Percentiles rank a stretch among this genome's conserved stretches.
phyloP scores from a whole-genome alignment of 2,113 vertebrate species.

The Nesoenas mayeri region DNA sequence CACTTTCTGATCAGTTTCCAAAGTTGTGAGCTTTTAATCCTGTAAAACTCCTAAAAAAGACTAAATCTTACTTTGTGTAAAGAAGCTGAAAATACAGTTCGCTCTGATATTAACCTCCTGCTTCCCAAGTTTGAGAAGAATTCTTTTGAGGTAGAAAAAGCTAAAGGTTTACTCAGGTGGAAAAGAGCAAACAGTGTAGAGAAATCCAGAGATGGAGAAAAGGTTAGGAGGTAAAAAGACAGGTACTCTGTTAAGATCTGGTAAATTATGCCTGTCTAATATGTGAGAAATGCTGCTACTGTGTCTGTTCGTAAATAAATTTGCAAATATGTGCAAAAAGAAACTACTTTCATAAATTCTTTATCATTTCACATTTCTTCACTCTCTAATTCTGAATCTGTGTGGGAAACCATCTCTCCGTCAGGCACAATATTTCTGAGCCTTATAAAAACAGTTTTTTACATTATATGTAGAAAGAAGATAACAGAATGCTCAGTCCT shows the following conservation, averaged over 20 bases:
- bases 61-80: not conserved
- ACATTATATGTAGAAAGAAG: not conserved
- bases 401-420: not conserved
- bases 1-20: slow-evolving; percentile 8
- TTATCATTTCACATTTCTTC: not conserved
- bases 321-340: not conserved
- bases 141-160: not conserved
- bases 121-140: not conserved
- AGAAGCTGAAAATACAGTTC: not conserved
- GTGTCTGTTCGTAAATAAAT: not conserved
- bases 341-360: not conserved
- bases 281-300: not conserved
- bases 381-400: not conserved
- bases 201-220: not conserved
- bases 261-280: not conserved
- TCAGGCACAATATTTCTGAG: not conserved
- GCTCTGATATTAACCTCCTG: not conserved
- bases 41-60: not conserved
- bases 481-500: not conserved
- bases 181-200: not conserved
- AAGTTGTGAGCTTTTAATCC: slow-evolving; percentile 17
- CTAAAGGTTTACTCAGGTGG: not conserved
- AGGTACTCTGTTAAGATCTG: not conserved
- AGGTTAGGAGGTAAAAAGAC: not conserved
- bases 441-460: not conserved